Base-by-base conservation (phyloP, 2,113 vertebrate genomes). In the Hippopotamus amphibius region DNA sequence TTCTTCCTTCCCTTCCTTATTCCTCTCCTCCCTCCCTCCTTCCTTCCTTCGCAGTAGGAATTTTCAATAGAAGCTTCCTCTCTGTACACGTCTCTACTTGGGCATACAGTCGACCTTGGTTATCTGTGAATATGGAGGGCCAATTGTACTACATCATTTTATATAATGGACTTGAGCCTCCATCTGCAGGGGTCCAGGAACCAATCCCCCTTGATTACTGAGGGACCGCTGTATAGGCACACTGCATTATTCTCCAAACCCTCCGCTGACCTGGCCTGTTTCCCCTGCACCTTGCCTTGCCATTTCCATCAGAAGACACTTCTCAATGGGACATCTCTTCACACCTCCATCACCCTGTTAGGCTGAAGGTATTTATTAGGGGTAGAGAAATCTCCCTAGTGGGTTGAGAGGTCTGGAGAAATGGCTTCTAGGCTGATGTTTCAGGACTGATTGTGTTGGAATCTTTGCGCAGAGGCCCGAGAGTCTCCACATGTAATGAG, bases 1-100 rank as follows among this genome's bases (percentile, higher is more conserved):
- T 1, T 30, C 2, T 15, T n/a, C 6, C 22, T 5, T 7, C 8
- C 8, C 3, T 3, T 22, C n/a, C 13, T 15, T 0, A 0, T 11
- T 26, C 26, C 14, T 9, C 9, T 19, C 28, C n/a, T 57, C 11
- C 24, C 6, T 37, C 6, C 14, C 57, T 46, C 1, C 16, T 24
- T 8, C 30, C 33, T 81, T 24, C 6, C 37, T 86, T 55, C 6
- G 80, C 77, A 19, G 55, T 21, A 22, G 8, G 21, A 50, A 30
- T 17, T 13, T 43, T 26, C 41, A 24, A 3, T 0, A 22, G 71
- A 61, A 50, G 24, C 26, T 74, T 91, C 57, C 50, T 90, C n/a
- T 21, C 26, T 68, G n/a, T 12, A 21, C 17, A 17, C 0, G 0
- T n/a, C 68, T 69, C 55, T 41, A 14, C 10, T 33, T 8, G 3